Percentiles rank a stretch among this genome's conserved stretches.
Conservation (phyloP, 2,888 invertebrate genomes). For the Synanthedon vespiformis region DNA sequence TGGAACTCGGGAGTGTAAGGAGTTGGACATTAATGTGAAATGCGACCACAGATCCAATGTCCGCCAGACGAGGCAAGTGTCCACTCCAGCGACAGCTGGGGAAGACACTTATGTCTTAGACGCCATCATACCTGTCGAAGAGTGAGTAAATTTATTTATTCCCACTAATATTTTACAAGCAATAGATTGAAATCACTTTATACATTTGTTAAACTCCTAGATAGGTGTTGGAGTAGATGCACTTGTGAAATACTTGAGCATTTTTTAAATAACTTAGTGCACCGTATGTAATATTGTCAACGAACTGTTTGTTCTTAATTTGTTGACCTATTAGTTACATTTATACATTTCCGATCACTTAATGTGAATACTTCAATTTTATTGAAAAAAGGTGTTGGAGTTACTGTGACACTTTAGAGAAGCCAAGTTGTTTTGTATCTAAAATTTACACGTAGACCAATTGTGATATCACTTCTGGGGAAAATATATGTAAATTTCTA, state of each 20-base stretch:
- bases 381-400: too few species aligned
- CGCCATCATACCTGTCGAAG: constrained; percentile 85
- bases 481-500: neutral
- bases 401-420: too few species aligned
- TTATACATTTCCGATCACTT: too few species aligned
- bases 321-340: too few species aligned
- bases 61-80: constrained; percentile 75
- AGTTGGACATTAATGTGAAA: constrained; percentile 90
- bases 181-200: too few species aligned
- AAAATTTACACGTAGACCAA: too few species aligned
- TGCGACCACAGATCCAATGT: constrained; percentile 83
- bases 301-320: too few species aligned
- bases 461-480: too few species aligned
- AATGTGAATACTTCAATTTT: too few species aligned
- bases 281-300: too few species aligned
- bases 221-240: constrained; percentile 14
- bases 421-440: too few species aligned
- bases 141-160: constrained; percentile 73
- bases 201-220: constrained; percentile 1
- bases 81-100: constrained; percentile 69
- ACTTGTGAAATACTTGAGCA: constrained; percentile 1
- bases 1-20: constrained; percentile 90
- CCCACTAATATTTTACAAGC: neutral
- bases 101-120: constrained; percentile 87
- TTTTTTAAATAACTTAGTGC: too few species aligned